Evolutionary conservation across 2,797 vertebrate genomes (phyloP).

Genomic region (Tokudaia muenninki): DNA sequence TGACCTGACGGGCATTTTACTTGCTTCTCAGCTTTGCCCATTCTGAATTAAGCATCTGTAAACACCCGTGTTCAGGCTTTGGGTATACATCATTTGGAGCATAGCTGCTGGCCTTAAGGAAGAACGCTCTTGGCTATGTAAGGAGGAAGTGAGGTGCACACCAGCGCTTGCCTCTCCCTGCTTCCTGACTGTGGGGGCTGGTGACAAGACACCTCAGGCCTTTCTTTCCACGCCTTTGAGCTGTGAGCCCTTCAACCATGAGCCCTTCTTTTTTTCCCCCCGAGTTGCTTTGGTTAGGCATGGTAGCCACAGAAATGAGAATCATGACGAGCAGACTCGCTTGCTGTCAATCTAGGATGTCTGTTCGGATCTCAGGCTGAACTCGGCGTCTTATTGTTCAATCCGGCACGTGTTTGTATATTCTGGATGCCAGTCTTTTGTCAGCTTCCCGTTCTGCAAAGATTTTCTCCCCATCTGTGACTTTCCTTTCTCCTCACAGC

Average conservation of each 20-base stretch:
- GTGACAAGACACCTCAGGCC: not conserved
- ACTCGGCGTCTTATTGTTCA: not conserved
- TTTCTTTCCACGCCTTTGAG: not conserved
- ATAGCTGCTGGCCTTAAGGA: not conserved
- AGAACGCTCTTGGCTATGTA: not conserved
- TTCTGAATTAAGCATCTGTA: not conserved
- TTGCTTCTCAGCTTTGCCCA: not conserved
- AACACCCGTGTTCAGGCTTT: not conserved
- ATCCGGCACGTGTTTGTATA: not conserved
- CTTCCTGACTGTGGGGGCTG: not conserved
- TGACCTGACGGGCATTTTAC: not conserved
- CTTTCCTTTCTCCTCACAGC: not conserved
- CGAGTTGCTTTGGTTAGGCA: not conserved
- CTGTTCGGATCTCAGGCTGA: not conserved
- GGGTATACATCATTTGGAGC: not conserved
- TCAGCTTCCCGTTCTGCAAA: not conserved
- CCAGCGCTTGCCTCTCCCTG: not conserved
- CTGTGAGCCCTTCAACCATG: not conserved
- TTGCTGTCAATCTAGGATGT: not conserved
- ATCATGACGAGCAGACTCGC: not conserved
- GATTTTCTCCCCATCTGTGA: not conserved
- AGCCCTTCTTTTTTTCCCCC: not conserved
- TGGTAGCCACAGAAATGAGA: not conserved
- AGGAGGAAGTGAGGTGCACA: too few species aligned
- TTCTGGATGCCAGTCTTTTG: not conserved